Evolutionary conservation across 2,113 vertebrate species (phyloP).

Genomic region (Trochalopteron elliotii): DNA sequence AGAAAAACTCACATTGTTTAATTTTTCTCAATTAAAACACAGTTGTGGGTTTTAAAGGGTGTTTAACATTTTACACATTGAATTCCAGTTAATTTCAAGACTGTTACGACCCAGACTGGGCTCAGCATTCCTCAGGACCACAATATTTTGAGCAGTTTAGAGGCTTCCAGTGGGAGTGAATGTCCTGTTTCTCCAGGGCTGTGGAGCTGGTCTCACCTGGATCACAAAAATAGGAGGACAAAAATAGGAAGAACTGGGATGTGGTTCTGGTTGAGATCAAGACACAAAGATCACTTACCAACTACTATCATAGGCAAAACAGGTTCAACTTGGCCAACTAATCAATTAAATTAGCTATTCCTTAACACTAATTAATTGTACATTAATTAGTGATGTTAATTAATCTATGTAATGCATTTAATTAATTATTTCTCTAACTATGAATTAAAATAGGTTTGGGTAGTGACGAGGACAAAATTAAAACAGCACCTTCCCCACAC

Average conservation of each 20-base stretch:
- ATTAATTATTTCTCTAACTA: not conserved
- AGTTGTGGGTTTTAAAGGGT: not conserved
- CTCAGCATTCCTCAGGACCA: not conserved
- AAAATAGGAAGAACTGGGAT: not conserved
- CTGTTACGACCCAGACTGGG: not conserved
- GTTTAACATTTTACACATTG: not conserved
- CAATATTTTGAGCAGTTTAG: not conserved
- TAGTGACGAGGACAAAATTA: not conserved
- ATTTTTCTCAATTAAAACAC: not conserved
- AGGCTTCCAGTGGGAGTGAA: not conserved
- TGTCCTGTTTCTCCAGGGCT: not conserved
- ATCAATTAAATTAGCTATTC: not conserved
- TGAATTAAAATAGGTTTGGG: not conserved
- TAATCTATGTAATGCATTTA: too few species aligned
- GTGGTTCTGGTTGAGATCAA: not conserved
- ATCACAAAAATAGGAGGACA: not conserved
- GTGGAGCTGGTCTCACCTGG: not conserved
- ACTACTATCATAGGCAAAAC: not conserved
- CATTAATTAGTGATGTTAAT: too few species aligned
- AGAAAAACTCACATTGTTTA: not conserved
- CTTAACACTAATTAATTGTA: not conserved
- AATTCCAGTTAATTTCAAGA: not conserved
- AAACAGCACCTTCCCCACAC: not conserved
- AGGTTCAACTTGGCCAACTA: not conserved
- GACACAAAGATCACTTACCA: not conserved